Conservation (phyloP, 2,888 invertebrate genomes). For the Drosophila infuscata region DNA sequence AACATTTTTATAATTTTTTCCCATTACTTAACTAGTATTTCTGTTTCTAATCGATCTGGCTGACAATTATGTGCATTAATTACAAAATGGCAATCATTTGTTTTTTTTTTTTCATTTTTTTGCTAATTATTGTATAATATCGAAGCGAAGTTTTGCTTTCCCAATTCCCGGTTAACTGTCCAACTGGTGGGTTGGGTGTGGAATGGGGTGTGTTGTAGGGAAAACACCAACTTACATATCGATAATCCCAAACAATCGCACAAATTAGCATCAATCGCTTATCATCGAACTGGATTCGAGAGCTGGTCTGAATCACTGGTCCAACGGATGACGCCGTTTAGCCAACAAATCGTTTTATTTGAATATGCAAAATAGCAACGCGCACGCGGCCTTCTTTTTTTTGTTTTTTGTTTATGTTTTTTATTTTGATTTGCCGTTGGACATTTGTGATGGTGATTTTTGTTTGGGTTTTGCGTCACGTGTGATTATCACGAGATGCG, state of each 20-base stretch:
- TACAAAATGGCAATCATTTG: slow-evolving; percentile 72
- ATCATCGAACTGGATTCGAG: slow-evolving; percentile 35
- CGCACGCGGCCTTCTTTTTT: slow-evolving; percentile 36
- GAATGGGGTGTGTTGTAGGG: not conserved
- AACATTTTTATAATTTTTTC: slow-evolving; percentile 66
- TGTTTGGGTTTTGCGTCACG: slow-evolving; percentile 58
- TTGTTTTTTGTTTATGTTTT: slow-evolving; percentile 25
- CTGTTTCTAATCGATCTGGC: slow-evolving; percentile 64
- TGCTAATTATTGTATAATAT: slow-evolving; percentile 74
- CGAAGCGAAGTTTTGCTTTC: slow-evolving; percentile 67
- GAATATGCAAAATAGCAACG: slow-evolving; percentile 77
- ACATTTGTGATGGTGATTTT: slow-evolving; percentile 33
- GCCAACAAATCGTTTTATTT: slow-evolving; percentile 57
- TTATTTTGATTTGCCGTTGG: slow-evolving; percentile 35
- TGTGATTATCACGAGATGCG: slow-evolving; percentile 48
- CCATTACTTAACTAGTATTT: slow-evolving; percentile 46
- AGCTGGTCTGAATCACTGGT: slow-evolving; percentile 53
- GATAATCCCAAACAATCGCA: slow-evolving; percentile 4
- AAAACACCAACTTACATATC: slow-evolving; percentile 4
- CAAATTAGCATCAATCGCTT: slow-evolving; percentile 23
- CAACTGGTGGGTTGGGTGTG: not conserved
- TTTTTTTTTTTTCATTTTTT: slow-evolving; percentile 28
- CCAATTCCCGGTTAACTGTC: slow-evolving; percentile 55
- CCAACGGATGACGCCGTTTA: slow-evolving; percentile 50
- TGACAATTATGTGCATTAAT: slow-evolving; percentile 77